These are phyloP conservation scores for Ariolimax columbianus DNA, from an alignment of 2,888 invertebrate genomes.

Conservation along the genomic window DNA sequence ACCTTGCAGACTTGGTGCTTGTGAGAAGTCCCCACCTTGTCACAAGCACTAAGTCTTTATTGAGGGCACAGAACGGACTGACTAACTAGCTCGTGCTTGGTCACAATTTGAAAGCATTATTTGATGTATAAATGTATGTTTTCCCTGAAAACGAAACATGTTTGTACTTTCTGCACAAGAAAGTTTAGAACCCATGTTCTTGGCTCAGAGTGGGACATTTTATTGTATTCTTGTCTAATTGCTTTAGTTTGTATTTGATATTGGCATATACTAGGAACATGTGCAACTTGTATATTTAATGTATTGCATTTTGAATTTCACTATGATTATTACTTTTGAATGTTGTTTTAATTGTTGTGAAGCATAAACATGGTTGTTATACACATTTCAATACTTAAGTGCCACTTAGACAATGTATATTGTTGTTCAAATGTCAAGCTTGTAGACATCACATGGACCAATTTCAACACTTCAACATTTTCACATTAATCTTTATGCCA, in stretches of 20 bases:
- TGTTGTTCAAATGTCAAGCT: not conserved
- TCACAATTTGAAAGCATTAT: no score
- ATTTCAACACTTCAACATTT: not conserved
- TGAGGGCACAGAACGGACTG: no score
- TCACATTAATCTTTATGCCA: not conserved
- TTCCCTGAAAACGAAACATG: no score
- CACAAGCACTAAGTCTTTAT: no score
- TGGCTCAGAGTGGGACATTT: no score
- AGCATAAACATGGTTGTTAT: slow-evolving; percentile 20
- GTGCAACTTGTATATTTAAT: not conserved
- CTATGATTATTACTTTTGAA: not conserved
- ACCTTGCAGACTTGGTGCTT: no score
- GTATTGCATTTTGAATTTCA: not conserved
- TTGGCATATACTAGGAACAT: not conserved
- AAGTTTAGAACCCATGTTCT: no score
- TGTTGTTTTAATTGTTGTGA: slow-evolving; percentile 18
- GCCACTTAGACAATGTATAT: slow-evolving; percentile 21
- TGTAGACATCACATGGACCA: not conserved
- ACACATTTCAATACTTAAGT: slow-evolving; percentile 20
- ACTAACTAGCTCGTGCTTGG: no score
- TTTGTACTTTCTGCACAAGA: no score
- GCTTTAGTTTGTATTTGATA: not conserved
- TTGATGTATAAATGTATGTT: no score
- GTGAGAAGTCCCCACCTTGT: no score
- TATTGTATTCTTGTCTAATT: not conserved